Evolutionary conservation across 2,113 vertebrate species (phyloP).

Genomic region (Lathamus discolor): DNA sequence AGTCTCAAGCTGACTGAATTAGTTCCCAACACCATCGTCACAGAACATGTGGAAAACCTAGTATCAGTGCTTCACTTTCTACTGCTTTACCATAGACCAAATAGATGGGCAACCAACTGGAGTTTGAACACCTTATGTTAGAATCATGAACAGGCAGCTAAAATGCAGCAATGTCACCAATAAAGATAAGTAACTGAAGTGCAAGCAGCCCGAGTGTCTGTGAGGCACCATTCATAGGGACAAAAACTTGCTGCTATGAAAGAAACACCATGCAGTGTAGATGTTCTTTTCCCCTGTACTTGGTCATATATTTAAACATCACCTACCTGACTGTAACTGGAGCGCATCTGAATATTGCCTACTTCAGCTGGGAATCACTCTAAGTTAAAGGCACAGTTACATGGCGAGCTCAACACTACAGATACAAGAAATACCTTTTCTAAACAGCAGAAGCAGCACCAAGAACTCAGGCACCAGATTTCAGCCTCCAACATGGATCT

Average conservation of each 20-base stretch:
- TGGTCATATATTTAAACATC: neutral
- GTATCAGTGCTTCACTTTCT: neutral
- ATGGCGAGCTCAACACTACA: neutral
- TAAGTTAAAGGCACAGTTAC: neutral
- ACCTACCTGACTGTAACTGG: neutral
- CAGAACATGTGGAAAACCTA: neutral
- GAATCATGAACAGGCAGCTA: neutral
- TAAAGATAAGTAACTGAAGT: neutral
- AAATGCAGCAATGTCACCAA: neutral
- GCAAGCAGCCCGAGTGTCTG: neutral
- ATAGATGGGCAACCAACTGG: neutral
- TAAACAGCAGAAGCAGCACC: neutral
- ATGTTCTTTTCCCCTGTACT: neutral
- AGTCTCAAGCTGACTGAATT: neutral
- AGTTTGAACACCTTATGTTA: fast-evolving
- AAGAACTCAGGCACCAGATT: neutral
- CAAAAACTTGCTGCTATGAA: neutral
- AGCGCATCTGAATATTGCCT: neutral
- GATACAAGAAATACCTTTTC: neutral
- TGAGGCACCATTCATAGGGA: neutral
- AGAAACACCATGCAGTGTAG: neutral
- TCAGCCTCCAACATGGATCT: neutral
- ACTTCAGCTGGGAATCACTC: neutral
- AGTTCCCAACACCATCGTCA: neutral
- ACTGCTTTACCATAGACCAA: neutral